Conservation (phyloP, 2,888 invertebrate species). For the Hylaea fasciaria region DNA sequence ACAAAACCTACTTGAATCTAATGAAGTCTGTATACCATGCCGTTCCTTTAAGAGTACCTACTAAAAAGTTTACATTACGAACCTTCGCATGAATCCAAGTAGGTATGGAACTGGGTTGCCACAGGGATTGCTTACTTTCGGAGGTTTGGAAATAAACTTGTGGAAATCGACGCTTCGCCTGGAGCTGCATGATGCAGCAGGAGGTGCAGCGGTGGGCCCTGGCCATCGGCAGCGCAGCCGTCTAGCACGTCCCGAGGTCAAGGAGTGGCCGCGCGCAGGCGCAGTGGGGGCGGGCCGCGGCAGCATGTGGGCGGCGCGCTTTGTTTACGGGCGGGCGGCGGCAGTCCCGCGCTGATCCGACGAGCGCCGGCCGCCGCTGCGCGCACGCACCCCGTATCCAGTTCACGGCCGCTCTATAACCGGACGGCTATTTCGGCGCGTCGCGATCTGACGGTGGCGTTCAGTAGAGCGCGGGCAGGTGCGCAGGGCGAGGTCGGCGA, state of each 20-base stretch:
- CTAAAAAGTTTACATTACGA: too few species aligned
- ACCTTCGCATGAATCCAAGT: too few species aligned
- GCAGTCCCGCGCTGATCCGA: constrained; percentile 56
- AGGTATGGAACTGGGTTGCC: too few species aligned
- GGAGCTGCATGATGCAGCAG: constrained; percentile 6
- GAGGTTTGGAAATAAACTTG: too few species aligned
- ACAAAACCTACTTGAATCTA: too few species aligned
- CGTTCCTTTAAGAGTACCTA: too few species aligned
- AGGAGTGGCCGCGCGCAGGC: constrained; percentile 51
- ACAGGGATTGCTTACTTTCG: too few species aligned
- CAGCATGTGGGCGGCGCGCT: constrained; percentile 58
- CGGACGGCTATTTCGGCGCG: constrained; percentile 81
- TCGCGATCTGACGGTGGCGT: constrained; percentile 71
- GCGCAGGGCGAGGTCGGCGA: constrained; percentile 69
- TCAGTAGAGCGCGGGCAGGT: constrained; percentile 79
- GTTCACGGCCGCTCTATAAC: constrained; percentile 83
- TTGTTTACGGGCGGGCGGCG: constrained; percentile 61
- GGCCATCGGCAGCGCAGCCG: constrained; percentile 62
- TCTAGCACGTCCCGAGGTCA: constrained; percentile 63
- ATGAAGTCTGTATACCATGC: too few species aligned
- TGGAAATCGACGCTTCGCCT: neutral
- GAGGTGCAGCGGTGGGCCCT: constrained; percentile 41
- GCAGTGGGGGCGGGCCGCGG: constrained; percentile 46
- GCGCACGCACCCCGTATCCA: constrained; percentile 71
- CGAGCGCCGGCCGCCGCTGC: constrained; percentile 57